phyloP scores from a whole-genome alignment of 2,888 invertebrate species.

The Pterobdella sp. region DNA sequence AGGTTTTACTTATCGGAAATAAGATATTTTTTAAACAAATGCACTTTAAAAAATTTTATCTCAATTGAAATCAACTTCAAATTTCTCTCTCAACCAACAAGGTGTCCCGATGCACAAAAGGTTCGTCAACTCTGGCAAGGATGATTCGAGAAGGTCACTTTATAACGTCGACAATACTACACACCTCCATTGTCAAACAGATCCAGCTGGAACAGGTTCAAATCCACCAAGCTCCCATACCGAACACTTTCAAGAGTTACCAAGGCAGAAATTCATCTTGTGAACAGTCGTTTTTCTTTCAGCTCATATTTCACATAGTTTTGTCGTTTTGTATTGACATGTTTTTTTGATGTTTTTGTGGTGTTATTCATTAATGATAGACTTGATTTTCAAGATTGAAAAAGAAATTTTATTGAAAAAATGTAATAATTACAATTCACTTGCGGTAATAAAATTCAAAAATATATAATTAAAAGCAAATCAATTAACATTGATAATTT shows the following conservation, averaged over 20 bases:
- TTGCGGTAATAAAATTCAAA: neutral
- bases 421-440: neutral
- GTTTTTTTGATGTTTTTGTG: too few species aligned
- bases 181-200: slow-evolving; percentile 36
- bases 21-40: too few species aligned
- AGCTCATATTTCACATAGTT: neutral
- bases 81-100: too few species aligned
- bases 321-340: neutral
- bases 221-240: slow-evolving; percentile 29
- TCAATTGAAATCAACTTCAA: neutral
- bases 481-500: neutral
- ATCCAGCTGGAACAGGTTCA: slow-evolving; percentile 32
- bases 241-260: too few species aligned
- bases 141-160: slow-evolving; percentile 33
- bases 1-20: too few species aligned
- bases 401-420: neutral
- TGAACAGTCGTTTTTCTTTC: too few species aligned
- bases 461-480: neutral
- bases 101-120: slow-evolving; percentile 29
- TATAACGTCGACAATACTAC: slow-evolving; percentile 32
- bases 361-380: too few species aligned
- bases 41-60: neutral
- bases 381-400: too few species aligned
- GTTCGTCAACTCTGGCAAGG: slow-evolving; percentile 31
- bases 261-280: too few species aligned